Conservation (phyloP, 2,888 invertebrate species). For the Andrena dorsata region DNA sequence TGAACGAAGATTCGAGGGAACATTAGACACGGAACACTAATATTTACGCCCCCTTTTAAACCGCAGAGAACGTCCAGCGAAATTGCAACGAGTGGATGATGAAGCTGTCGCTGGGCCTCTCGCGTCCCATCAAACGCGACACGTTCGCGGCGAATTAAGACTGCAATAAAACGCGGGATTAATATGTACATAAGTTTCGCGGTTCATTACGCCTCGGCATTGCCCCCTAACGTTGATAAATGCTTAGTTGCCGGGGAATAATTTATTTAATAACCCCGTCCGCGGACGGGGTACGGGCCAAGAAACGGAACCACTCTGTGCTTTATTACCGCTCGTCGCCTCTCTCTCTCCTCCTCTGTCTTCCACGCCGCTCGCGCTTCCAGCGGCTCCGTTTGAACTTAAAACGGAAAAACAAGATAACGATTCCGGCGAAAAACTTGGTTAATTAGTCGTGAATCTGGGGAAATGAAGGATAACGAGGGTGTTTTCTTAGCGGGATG, state of each 20-base stretch:
- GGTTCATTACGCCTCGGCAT: constrained; percentile 36
- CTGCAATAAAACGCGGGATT: constrained; percentile 42
- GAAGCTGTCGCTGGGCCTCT: constrained; percentile 13
- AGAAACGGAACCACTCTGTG: not conserved
- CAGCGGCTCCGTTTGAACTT: not conserved
- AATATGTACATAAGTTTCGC: constrained; percentile 44
- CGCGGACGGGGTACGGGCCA: not conserved
- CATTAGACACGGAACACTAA: no score
- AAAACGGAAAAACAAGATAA: constrained; percentile 13
- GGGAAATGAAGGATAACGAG: constrained; percentile 34
- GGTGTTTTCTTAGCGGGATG: constrained; percentile 30
- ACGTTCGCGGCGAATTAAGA: constrained; percentile 21
- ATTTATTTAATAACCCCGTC: constrained; percentile 33
- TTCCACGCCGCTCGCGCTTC: not conserved
- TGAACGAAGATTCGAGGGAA: no score
- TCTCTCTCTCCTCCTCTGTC: not conserved
- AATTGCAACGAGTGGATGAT: constrained; percentile 4
- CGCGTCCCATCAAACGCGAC: not conserved
- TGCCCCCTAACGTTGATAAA: constrained; percentile 23
- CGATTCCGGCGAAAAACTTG: constrained; percentile 10
- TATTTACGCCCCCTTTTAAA: no score
- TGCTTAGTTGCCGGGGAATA: constrained; percentile 21
- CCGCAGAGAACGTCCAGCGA: no score
- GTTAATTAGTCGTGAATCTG: constrained; percentile 49
- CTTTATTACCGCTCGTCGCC: constrained; percentile 6